These are phyloP conservation scores for Mustelus asterias DNA, from an alignment of 2,113 vertebrate genomes.

Conservation along the genomic window DNA sequence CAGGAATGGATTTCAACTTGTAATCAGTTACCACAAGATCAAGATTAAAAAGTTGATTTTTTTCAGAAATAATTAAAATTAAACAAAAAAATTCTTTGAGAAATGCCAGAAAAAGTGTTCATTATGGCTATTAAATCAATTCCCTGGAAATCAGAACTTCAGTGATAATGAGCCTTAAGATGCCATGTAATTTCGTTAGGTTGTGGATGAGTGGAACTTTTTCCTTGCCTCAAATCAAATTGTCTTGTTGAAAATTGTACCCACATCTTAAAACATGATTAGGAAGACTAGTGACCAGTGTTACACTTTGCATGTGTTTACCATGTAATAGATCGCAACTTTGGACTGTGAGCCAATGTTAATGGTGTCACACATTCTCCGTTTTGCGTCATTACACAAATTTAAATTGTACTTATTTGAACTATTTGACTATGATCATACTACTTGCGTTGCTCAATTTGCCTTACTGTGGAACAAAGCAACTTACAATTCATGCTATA, in stretches of 20 bases:
- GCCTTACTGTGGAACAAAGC: not conserved
- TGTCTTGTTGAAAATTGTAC: too few relatives aligned
- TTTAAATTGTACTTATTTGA: not conserved
- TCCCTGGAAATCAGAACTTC: not conserved
- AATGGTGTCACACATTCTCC: too few relatives aligned
- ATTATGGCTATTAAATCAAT: not conserved
- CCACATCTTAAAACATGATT: not conserved
- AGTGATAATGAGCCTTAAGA: not conserved
- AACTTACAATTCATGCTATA: not conserved
- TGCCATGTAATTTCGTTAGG: not conserved
- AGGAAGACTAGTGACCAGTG: not conserved
- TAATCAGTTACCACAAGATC: not conserved
- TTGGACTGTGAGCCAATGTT: not conserved
- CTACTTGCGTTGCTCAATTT: not conserved
- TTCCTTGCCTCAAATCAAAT: too few relatives aligned
- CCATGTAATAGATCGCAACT: too few relatives aligned
- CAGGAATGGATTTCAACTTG: not conserved
- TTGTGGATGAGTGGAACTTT: not conserved
- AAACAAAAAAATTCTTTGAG: not conserved
- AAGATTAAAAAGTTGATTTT: not conserved
- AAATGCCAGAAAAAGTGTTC: not conserved
- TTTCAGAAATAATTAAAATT: not conserved
- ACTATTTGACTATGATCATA: not conserved
- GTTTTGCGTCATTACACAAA: not conserved
- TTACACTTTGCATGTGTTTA: not conserved